These are phyloP conservation scores for Zelostemma sp. DNA, from an alignment of 1,140 invertebrate species.

Conservation along the genomic window DNA sequence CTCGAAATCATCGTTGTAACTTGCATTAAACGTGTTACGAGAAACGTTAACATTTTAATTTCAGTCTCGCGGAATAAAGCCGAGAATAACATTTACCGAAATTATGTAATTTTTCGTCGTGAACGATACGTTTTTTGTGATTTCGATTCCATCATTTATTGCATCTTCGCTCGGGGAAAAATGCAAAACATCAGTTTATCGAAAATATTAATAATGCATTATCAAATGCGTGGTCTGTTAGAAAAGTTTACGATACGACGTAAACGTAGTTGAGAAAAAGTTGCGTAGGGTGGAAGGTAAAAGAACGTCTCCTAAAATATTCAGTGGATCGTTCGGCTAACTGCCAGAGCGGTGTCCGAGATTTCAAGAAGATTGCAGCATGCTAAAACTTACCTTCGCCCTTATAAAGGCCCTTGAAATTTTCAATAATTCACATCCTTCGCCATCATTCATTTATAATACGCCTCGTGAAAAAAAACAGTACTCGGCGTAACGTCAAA, in stretches of 20 bases:
- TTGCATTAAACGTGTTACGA: no score
- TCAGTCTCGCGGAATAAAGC: neutral
- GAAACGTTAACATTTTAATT: slow-evolving; percentile 2
- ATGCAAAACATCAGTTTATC: no score
- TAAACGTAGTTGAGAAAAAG: slow-evolving; percentile 26
- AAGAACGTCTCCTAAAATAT: slow-evolving; percentile 65
- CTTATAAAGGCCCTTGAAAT: slow-evolving; percentile 45
- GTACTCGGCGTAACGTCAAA: no score
- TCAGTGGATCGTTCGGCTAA: slow-evolving; percentile 67
- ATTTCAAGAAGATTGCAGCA: slow-evolving; percentile 68
- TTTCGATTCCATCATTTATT: no score
- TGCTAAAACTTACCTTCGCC: slow-evolving; percentile 59
- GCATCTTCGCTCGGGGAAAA: no score
- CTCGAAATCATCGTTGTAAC: no score
- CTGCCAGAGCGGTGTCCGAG: slow-evolving; percentile 64
- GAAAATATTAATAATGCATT: no score
- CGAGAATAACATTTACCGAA: slow-evolving; percentile 5
- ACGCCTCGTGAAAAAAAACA: slow-evolving; percentile 27
- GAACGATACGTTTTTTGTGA: no score
- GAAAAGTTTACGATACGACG: slow-evolving; percentile 37
- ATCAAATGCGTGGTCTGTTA: slow-evolving; percentile 33
- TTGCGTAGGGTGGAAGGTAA: slow-evolving; percentile 33
- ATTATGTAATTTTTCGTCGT: no score
- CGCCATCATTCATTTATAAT: slow-evolving; percentile 35
- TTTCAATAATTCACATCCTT: slow-evolving; percentile 38